These are phyloP conservation scores for Patella pellucida DNA, from an alignment of 2,888 invertebrate species.

Conservation along the genomic window DNA sequence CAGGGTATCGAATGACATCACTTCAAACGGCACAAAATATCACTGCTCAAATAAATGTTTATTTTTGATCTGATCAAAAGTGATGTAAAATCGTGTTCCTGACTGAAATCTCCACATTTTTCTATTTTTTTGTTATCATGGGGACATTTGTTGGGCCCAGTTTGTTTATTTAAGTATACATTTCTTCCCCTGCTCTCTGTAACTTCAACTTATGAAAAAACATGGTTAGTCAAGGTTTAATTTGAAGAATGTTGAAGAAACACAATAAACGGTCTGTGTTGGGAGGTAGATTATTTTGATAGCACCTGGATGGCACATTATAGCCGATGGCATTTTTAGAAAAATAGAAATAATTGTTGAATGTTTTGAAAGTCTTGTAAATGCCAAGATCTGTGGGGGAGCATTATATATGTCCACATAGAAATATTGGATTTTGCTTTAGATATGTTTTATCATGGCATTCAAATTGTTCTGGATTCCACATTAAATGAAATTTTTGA, in stretches of 20 bases:
- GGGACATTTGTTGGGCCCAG: not conserved
- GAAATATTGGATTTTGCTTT: too few species aligned
- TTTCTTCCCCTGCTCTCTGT: not conserved
- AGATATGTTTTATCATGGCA: too few species aligned
- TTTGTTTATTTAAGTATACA: not conserved
- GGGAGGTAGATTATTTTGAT: not conserved
- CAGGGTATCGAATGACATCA: not conserved
- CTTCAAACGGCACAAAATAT: conserved; percentile 2
- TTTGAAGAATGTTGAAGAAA: not conserved
- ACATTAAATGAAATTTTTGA: too few species aligned
- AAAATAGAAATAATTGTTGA: too few species aligned
- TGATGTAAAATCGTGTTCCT: not conserved
- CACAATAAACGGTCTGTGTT: not conserved
- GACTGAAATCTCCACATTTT: not conserved
- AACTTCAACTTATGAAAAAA: too few species aligned
- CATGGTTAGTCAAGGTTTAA: not conserved
- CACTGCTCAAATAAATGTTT: not conserved
- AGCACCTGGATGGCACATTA: not conserved
- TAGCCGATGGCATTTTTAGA: too few species aligned
- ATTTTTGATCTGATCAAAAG: conserved; percentile 1
- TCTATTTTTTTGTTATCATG: not conserved
- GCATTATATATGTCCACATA: too few species aligned
- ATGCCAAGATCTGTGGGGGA: too few species aligned
- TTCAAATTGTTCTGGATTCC: too few species aligned
- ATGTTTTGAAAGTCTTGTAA: too few species aligned